These are phyloP conservation scores for Tiaroga cobitis DNA, from an alignment of 2,797 vertebrate genomes.

Conservation along the genomic window DNA sequence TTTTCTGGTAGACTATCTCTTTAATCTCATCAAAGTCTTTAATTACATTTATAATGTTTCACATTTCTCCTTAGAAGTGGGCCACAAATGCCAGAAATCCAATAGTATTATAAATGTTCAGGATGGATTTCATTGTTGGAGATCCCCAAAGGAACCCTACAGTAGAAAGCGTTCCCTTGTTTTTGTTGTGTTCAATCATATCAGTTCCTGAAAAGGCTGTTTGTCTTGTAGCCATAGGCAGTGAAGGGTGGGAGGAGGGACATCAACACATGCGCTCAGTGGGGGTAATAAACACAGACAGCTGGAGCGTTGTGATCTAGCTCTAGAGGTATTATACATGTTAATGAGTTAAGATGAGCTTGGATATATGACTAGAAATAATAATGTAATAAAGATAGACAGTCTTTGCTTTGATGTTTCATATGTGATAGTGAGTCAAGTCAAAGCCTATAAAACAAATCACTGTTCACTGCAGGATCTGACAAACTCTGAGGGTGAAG, in stretches of 20 bases:
- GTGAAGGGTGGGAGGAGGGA: slow-evolving; percentile 52
- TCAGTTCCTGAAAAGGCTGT: slow-evolving; percentile 43
- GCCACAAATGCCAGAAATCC: not conserved
- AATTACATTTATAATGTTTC: not conserved
- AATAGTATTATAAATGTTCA: not conserved
- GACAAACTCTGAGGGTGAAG: slow-evolving; percentile 23
- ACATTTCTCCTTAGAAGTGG: not conserved
- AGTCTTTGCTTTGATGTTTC: slow-evolving; percentile 5
- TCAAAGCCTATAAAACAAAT: not conserved
- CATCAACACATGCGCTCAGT: slow-evolving; percentile 41
- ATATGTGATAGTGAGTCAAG: not conserved
- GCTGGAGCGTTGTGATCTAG: slow-evolving; percentile 54
- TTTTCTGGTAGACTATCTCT: not conserved
- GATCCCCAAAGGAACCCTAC: slow-evolving; percentile 5
- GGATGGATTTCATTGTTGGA: not conserved
- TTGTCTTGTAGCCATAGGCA: slow-evolving; percentile 42
- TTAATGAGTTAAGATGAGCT: slow-evolving; percentile 53
- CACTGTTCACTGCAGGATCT: slow-evolving; percentile 30
- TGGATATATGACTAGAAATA: slow-evolving; percentile 50
- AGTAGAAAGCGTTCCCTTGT: slow-evolving; percentile 3
- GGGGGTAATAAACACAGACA: slow-evolving; percentile 56
- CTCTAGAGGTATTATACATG: slow-evolving; percentile 53
- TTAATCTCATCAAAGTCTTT: not conserved
- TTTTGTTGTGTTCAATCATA: slow-evolving; percentile 57
- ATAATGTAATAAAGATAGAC: slow-evolving; percentile 44